Evolutionary conservation across 1,140 invertebrate genomes (phyloP), one percentile per base, ranked within the genome.

Genomic region (Drosophila pachea): DNA sequence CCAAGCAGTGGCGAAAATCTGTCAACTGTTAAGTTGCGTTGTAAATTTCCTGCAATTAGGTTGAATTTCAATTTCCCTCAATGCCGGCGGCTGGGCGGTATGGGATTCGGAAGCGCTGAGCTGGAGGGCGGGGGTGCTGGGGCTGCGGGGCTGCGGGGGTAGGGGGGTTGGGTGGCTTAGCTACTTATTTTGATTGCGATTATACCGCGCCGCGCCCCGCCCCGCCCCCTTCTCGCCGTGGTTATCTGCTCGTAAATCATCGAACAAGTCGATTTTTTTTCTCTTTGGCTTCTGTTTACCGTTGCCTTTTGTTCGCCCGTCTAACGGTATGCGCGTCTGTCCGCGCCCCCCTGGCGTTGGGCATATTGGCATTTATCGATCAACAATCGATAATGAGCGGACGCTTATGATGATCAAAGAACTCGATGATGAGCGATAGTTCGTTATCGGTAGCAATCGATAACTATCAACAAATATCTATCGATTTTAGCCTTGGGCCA

Each of bases 41-140:
- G 78, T 86, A 86, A 84, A 84, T 84, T 84, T 86, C 54, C 67
- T 67, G 82, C 81, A 84, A 84, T 84, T 84, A 84, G 81, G 81
- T 84, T 84, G 76, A 72, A 84, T 86, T 84, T 84, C 81, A 84
- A 84, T 84, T 79, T 86, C 61, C 59, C 47, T 62, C 50, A 43
- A 61, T 35, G 22, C 14, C 60, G 11, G 11, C 4, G 16, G 52
- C 4, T 6, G 36, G 4, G 35, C 0, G 40, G 40, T 7, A 7
- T 16, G 36, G 9, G 11, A 9, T 7, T 16, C 36, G n/a, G 40
- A 16, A 7, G 9, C 7, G 50, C 2, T 5, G 31, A 11, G 12
- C 0, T 6, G 33, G 7, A 8, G 35, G 3, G 16, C 16, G 22
- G 53, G 11, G 22, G 22, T 22, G 22, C 5, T 11, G 11, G 3